A percentile compares a stretch with the other conserved stretches of the same genome.
Conservation (phyloP, 1,140 invertebrate genomes). For the Megalonaias nervosa region DNA sequence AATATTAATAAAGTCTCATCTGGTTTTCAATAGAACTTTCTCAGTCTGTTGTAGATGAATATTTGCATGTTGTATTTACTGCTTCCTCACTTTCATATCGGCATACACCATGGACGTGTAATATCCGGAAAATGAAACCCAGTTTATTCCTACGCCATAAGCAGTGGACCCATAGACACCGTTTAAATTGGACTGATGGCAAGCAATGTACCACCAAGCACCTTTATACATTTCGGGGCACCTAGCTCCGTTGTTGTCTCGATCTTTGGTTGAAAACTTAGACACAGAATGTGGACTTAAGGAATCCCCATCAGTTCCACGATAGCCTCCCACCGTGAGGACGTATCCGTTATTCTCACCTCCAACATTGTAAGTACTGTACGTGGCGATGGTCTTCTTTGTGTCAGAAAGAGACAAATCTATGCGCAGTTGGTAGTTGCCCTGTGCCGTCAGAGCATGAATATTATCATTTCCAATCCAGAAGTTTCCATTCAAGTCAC, state of each 20-base stretch:
- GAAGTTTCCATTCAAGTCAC: too few relatives aligned
- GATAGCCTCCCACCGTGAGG: conserved; percentile 13
- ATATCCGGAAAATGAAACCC: background rate
- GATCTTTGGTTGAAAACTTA: conserved; percentile 6
- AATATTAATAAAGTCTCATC: too few relatives aligned
- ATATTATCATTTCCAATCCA: too few relatives aligned
- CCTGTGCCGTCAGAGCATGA: too few relatives aligned
- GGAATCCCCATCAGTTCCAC: conserved; percentile 23
- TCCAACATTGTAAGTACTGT: conserved; percentile 20
- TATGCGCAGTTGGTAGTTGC: conserved; percentile 8
- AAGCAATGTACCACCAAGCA: conserved; percentile 23
- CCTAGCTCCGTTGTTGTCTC: conserved; percentile 4
- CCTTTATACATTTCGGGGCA: background rate
- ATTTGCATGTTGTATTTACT: background rate
- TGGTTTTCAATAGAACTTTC: too few relatives aligned
- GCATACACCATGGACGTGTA: too few relatives aligned
- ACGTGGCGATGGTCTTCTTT: conserved; percentile 9
- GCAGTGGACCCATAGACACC: background rate
- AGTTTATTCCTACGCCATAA: background rate
- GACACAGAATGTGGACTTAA: background rate
- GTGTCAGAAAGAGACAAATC: conserved; percentile 32
- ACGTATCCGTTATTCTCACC: conserved; percentile 3
- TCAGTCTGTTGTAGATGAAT: too few relatives aligned
- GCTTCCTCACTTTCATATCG: too few relatives aligned
- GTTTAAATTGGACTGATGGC: conserved; percentile 1